A percentile compares a stretch with the other conserved stretches of the same genome.
Evolutionary conservation across 2,797 vertebrate genomes (phyloP).

Genomic region (Sebastes umbrosus): DNA sequence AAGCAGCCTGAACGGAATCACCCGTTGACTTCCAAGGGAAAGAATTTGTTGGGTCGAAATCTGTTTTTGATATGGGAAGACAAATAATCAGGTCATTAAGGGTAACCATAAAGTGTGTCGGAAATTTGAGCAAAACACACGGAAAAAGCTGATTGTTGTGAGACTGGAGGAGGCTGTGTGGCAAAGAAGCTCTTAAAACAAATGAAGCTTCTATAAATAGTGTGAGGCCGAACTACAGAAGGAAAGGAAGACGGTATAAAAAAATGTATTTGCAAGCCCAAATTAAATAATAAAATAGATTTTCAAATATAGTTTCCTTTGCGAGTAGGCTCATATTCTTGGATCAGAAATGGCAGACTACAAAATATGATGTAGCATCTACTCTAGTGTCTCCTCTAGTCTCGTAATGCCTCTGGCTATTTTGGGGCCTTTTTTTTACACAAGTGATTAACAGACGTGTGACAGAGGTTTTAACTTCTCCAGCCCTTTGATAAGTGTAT

Average conservation of each 20-base stretch:
- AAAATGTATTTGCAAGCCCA: background rate
- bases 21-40: constrained; percentile 70
- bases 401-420: background rate
- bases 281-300: background rate
- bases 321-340: background rate
- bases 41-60: constrained; percentile 69
- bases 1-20: constrained; percentile 70
- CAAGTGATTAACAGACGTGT: constrained; percentile 7
- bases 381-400: background rate
- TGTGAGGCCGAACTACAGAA: constrained; percentile 2
- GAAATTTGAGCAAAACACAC: constrained; percentile 73
- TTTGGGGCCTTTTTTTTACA: background rate
- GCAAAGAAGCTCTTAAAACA: constrained; percentile 48
- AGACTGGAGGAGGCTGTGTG: constrained; percentile 47
- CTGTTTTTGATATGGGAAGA: constrained; percentile 78
- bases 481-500: constrained; percentile 39
- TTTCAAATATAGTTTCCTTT: background rate
- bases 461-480: constrained; percentile 29
- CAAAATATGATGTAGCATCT: background rate
- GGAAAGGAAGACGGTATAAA: background rate
- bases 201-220: constrained; percentile 59
- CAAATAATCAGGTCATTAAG: constrained; percentile 79
- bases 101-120: constrained; percentile 75
- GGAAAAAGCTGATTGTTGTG: constrained; percentile 73
- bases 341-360: background rate